Conservation (phyloP, 2,113 vertebrate genomes). For the Mustela lutreola region DNA sequence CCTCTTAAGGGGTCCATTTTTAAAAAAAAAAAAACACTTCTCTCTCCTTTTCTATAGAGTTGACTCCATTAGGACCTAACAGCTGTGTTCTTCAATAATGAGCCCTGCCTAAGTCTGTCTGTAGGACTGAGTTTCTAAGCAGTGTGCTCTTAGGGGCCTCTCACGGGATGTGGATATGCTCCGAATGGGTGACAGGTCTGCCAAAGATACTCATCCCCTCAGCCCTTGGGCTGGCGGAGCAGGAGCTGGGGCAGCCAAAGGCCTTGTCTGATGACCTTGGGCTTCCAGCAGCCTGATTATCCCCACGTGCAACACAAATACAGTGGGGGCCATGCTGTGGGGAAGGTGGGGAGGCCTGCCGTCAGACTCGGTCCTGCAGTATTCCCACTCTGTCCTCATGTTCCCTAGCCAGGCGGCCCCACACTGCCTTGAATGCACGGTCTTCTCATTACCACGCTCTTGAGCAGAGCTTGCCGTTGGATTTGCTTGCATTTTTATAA, state of each 20-base stretch:
- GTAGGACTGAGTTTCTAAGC: background rate
- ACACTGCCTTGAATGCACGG: background rate
- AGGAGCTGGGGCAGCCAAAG: background rate
- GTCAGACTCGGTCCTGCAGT: fast-evolving
- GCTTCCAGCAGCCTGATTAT: background rate
- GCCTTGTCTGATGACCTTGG: background rate
- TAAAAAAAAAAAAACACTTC: background rate
- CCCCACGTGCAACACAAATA: background rate
- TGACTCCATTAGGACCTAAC: background rate
- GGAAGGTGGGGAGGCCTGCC: background rate
- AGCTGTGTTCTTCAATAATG: background rate
- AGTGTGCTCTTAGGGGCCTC: background rate
- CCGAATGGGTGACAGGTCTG: background rate
- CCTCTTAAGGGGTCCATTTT: background rate
- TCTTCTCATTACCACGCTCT: background rate
- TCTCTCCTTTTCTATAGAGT: background rate
- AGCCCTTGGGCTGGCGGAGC: background rate
- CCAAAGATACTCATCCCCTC: background rate
- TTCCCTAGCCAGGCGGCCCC: background rate
- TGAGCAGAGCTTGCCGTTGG: background rate
- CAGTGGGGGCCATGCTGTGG: background rate
- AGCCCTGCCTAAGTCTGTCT: background rate
- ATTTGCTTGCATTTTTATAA: background rate
- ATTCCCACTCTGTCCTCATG: fast-evolving
- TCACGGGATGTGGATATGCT: background rate